These are phyloP conservation scores for Craterocephalus amniculus DNA, from an alignment of 2,797 vertebrate genomes.

Conservation along the genomic window DNA sequence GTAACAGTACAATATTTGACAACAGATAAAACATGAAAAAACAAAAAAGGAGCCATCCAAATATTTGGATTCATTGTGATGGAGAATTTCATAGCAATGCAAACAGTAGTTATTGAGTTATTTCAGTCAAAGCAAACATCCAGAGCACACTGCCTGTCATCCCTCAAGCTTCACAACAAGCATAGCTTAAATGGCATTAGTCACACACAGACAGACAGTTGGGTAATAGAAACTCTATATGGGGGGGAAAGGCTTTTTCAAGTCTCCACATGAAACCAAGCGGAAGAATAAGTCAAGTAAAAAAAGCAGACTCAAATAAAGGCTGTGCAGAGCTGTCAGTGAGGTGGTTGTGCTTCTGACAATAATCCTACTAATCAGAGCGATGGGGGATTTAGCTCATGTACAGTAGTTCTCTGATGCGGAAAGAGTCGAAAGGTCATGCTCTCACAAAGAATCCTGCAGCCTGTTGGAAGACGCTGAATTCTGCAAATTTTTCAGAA, in stretches of 20 bases:
- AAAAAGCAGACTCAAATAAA: slow-evolving; percentile 10
- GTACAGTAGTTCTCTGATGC: slow-evolving; percentile 28
- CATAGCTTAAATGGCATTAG: slow-evolving; percentile 4
- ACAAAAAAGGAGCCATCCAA: neutral
- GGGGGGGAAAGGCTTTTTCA: neutral
- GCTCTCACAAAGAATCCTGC: slow-evolving; percentile 26
- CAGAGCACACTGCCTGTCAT: neutral
- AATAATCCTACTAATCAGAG: slow-evolving; percentile 72
- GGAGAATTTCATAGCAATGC: neutral
- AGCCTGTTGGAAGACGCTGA: neutral
- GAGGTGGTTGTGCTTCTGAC: slow-evolving; percentile 50
- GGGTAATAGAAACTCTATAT: neutral
- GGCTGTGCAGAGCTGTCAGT: slow-evolving; percentile 55
- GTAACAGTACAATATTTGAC: neutral
- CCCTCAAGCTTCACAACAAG: neutral
- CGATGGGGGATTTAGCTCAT: slow-evolving; percentile 32
- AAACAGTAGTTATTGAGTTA: neutral
- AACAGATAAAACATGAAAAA: neutral
- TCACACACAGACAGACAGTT: neutral
- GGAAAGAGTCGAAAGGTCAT: slow-evolving; percentile 38
- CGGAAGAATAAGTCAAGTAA: slow-evolving; percentile 8
- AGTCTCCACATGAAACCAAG: slow-evolving; percentile 10
- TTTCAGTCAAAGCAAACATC: neutral
- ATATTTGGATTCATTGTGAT: neutral
- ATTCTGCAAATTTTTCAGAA: neutral